Conservation (phyloP, 2,797 vertebrate genomes). For the Falco novaeseelandiae region DNA sequence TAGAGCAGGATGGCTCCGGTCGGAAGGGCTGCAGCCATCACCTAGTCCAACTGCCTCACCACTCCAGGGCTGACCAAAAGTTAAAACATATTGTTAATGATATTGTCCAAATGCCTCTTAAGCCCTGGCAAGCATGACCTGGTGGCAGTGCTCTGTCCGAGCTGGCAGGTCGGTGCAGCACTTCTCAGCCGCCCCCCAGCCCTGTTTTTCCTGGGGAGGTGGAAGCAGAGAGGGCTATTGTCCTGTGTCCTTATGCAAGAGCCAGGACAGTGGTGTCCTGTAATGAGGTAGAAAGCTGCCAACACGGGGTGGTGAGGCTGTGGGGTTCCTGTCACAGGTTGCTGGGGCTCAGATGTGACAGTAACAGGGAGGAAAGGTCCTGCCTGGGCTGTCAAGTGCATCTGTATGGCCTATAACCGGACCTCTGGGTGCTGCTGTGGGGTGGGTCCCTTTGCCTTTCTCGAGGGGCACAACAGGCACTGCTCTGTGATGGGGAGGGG, state of each 20-base stretch:
- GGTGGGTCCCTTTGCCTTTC: not conserved
- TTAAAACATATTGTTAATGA: not conserved
- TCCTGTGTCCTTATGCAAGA: accelerated
- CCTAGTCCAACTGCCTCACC: not conserved
- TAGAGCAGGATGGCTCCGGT: not conserved
- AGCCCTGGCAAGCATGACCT: not conserved
- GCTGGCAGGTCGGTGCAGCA: not conserved
- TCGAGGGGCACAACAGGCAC: accelerated
- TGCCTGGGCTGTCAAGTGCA: not conserved
- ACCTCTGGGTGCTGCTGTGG: not conserved
- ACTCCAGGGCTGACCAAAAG: not conserved
- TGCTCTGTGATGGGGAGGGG: accelerated
- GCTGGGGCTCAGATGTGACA: not conserved
- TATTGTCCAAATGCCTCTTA: not conserved
- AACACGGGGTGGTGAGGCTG: accelerated
- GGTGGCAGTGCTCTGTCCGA: not conserved
- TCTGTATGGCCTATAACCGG: too few species aligned
- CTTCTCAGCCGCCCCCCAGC: too few species aligned
- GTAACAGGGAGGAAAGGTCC: not conserved
- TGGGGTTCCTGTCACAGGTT: not conserved
- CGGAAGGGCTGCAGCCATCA: not conserved
- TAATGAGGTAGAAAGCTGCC: accelerated
- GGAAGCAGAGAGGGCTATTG: not conserved
- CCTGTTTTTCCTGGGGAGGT: not conserved
- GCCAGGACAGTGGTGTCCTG: accelerated